Evolutionary conservation across 2,888 invertebrate species (phyloP).

Genomic region (Netelia melanura): DNA sequence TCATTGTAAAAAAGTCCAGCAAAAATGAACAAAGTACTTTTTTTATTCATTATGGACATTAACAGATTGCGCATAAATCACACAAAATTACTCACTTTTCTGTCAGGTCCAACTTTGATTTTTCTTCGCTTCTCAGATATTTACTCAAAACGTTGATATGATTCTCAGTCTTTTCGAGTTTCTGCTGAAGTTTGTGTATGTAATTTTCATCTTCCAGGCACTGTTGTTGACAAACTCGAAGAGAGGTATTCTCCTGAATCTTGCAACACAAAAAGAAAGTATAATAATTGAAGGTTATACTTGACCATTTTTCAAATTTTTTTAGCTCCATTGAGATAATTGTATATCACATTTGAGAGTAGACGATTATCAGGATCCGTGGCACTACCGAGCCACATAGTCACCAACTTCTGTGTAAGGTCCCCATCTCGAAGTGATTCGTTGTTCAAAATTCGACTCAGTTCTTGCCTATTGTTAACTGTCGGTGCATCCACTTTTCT

Average conservation of each 20-base stretch:
- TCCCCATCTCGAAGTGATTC: constrained; percentile 34
- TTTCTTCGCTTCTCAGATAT: constrained; percentile 48
- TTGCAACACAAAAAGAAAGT: background rate
- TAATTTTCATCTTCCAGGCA: constrained; percentile 54
- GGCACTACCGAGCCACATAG: constrained; percentile 50
- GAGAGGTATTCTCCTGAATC: constrained; percentile 46
- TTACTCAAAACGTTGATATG: constrained; percentile 48
- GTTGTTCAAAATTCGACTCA: background rate
- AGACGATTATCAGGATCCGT: constrained; percentile 37
- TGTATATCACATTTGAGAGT: constrained; percentile 45
- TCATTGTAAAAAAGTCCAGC: background rate
- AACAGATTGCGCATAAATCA: background rate
- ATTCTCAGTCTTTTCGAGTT: constrained; percentile 67
- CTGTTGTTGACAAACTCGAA: constrained; percentile 55
- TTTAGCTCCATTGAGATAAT: background rate
- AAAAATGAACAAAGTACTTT: no score
- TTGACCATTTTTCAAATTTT: background rate
- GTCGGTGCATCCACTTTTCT: constrained; percentile 13
- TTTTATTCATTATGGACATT: background rate
- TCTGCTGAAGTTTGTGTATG: constrained; percentile 68
- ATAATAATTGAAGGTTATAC: background rate
- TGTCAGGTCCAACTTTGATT: constrained; percentile 36
- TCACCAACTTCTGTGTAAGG: constrained; percentile 54
- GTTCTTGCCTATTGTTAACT: background rate
- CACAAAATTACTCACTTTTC: constrained; percentile 60